Conservation (phyloP, 1,140 invertebrate species). For the Listronotus bonariensis region DNA sequence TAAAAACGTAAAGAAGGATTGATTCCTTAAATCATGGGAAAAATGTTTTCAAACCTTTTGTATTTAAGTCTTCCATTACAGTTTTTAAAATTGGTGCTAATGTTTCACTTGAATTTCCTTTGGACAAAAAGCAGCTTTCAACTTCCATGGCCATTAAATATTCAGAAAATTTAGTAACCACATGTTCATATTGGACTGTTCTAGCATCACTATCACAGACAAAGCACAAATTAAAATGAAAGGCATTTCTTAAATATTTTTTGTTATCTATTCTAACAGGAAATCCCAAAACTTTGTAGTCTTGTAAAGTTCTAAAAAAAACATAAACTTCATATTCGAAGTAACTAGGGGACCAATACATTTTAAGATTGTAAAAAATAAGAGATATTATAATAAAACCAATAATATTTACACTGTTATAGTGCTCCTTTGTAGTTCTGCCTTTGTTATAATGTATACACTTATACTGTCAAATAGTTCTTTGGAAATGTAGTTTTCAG, state of each 20-base stretch:
- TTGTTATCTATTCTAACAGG: slow-evolving; percentile 88
- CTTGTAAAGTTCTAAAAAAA: slow-evolving; percentile 55
- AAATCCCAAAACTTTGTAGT: slow-evolving; percentile 91
- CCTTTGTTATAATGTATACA: slow-evolving; percentile 94
- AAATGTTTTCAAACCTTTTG: slow-evolving; percentile 62
- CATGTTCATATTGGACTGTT: slow-evolving; percentile 89
- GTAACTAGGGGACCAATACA: not conserved
- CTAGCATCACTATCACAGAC: slow-evolving; percentile 87
- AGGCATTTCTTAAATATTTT: slow-evolving; percentile 91
- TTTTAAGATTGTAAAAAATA: too few species aligned
- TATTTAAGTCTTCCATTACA: slow-evolving; percentile 80
- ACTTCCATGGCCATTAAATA: slow-evolving; percentile 86
- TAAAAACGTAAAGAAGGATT: too few species aligned
- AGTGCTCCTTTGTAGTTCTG: slow-evolving; percentile 83
- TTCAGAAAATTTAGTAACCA: slow-evolving; percentile 90
- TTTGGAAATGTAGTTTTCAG: slow-evolving; percentile 88
- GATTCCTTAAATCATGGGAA: too few species aligned
- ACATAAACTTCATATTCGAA: slow-evolving; percentile 1
- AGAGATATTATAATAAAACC: slow-evolving; percentile 1
- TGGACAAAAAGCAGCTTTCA: slow-evolving; percentile 79
- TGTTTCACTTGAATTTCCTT: slow-evolving; percentile 63
- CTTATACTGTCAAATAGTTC: slow-evolving; percentile 92
- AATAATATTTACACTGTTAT: slow-evolving; percentile 85
- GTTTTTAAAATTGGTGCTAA: slow-evolving; percentile 76
- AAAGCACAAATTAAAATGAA: slow-evolving; percentile 95